phyloP scores from a whole-genome alignment of 2,888 invertebrate genomes.

The Drosophila greeni region DNA sequence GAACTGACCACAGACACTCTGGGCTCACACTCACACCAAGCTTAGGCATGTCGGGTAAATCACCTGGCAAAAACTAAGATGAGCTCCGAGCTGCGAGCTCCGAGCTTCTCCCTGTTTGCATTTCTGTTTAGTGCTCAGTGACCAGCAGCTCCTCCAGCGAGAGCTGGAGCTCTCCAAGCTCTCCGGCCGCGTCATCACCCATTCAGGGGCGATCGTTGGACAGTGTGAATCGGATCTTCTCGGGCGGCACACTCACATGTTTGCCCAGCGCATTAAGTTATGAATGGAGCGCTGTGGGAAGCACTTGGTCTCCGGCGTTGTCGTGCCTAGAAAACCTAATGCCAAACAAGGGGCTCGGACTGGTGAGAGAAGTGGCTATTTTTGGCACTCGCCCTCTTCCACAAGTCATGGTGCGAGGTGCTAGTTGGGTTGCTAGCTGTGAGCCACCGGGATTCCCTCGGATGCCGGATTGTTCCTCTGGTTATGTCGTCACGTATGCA shows the following conservation, averaged over 20 bases:
- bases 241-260: constrained; percentile 34
- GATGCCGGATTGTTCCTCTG: constrained; percentile 11
- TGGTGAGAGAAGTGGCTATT: constrained; percentile 63
- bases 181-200: constrained; percentile 28
- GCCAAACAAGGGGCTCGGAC: constrained; percentile 33
- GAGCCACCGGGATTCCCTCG: constrained; percentile 36
- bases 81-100: background rate
- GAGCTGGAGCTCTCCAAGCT: background rate
- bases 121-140: constrained; percentile 21
- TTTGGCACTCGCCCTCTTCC: constrained; percentile 51
- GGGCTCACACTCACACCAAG: background rate
- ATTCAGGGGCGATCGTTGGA: constrained; percentile 14
- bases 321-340: constrained; percentile 1
- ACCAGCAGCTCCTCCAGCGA: constrained; percentile 5
- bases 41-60: constrained; percentile 17
- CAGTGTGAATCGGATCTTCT: constrained; percentile 3
- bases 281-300: constrained; percentile 37
- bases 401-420: constrained; percentile 32
- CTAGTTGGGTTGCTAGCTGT: constrained; percentile 6
- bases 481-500: constrained; percentile 1
- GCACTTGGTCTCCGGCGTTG: constrained; percentile 18
- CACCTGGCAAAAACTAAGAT: constrained; percentile 6
- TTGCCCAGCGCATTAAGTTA: constrained; percentile 34
- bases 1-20: constrained; percentile 39
- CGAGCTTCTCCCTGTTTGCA: constrained; percentile 17